Conservation (phyloP, 2,888 invertebrate species). For the Tricholauxania praeusta region DNA sequence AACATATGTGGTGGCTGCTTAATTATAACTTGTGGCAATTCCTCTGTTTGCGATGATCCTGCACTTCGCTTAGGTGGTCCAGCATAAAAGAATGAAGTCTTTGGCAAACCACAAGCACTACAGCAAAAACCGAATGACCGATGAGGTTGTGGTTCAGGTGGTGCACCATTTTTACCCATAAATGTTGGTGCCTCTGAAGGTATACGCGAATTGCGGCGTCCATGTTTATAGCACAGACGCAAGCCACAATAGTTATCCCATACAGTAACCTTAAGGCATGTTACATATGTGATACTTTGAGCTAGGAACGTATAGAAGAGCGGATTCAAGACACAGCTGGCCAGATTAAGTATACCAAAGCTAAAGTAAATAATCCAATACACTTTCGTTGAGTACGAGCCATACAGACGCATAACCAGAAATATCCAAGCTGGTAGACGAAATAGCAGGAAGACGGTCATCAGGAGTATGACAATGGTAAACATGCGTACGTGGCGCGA, state of each 20-base stretch:
- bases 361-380: slow-evolving; percentile 70
- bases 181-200: neutral
- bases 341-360: slow-evolving; percentile 70
- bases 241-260: slow-evolving; percentile 40
- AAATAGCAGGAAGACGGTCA: slow-evolving; percentile 70
- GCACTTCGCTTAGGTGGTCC: neutral
- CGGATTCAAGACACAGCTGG: slow-evolving; percentile 72
- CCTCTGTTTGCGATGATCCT: neutral
- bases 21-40: neutral
- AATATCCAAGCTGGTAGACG: slow-evolving; percentile 72
- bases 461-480: slow-evolving; percentile 71
- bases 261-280: slow-evolving; percentile 47
- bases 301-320: slow-evolving; percentile 73
- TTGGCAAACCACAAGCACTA: slow-evolving; percentile 38
- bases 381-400: slow-evolving; percentile 52
- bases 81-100: slow-evolving; percentile 2
- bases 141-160: neutral
- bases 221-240: slow-evolving; percentile 38
- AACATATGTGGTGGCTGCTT: neutral
- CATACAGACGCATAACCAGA: slow-evolving; percentile 68
- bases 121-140: slow-evolving; percentile 40
- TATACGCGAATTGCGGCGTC: slow-evolving; percentile 3
- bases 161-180: neutral
- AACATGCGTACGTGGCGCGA: slow-evolving; percentile 72
- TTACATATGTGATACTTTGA: slow-evolving; percentile 66